phyloP scores from a whole-genome alignment of 2,113 vertebrate species.

The Hiodon alosoides region DNA sequence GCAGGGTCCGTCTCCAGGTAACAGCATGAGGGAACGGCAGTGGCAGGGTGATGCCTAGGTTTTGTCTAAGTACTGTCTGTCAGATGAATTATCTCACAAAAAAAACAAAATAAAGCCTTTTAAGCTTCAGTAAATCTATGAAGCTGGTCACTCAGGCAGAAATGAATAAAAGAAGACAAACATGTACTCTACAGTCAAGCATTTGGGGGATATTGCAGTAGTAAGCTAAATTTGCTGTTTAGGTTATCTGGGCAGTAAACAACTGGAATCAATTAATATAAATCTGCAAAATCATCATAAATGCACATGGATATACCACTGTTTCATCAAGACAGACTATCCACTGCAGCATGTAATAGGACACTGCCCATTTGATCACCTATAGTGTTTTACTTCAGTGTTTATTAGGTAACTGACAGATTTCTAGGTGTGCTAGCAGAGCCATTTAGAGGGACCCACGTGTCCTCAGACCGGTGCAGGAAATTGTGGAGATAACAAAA shows the following conservation, averaged over 20 bases:
- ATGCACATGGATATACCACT: not conserved
- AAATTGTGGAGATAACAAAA: too few species aligned
- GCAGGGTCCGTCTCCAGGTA: slow-evolving; percentile 4
- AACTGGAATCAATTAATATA: not conserved
- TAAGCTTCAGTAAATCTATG: not conserved
- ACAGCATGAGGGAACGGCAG: not conserved
- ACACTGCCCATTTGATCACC: not conserved
- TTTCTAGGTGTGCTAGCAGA: too few species aligned
- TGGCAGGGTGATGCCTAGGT: not conserved
- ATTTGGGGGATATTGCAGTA: not conserved
- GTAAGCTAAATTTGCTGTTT: not conserved
- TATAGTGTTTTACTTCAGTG: not conserved
- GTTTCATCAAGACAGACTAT: not conserved
- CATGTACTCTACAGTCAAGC: not conserved
- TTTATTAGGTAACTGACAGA: not conserved
- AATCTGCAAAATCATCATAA: slow-evolving; percentile 1
- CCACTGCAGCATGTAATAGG: not conserved
- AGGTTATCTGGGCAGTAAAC: not conserved
- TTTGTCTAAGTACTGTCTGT: not conserved
- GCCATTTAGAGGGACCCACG: too few species aligned
- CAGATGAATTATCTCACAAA: too few species aligned
- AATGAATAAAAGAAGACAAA: too few species aligned
- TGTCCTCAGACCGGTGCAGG: too few species aligned
- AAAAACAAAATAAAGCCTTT: not conserved
- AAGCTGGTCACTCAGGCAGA: not conserved